Evolutionary conservation across 2,113 vertebrate species (phyloP), one percentile per base, ranked within the genome.

Genomic region (Sceloporus undulatus): DNA sequence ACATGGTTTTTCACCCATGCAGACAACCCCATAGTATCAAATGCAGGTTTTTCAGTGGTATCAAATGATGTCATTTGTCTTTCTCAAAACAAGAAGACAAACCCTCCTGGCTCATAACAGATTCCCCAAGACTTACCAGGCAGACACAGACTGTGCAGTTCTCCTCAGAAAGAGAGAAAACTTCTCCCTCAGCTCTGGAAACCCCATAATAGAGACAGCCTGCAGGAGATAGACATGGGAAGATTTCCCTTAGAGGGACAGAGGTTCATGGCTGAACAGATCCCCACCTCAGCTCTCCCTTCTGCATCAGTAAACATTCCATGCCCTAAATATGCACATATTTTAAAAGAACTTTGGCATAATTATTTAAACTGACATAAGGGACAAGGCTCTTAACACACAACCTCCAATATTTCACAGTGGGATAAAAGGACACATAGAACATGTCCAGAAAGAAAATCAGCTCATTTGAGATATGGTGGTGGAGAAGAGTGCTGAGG

Each of bases 131-230:
- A 42, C 97, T 97, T 92, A 98, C 97, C 96, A 97, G 91, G 74
- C 97, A 98, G 91, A 97, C 86, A 0, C 97, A 98, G 79, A 98
- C 0, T 0, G 96, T 96, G 93, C 97, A 98, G 68, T 97, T 97
- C 84, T 97, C 95, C 0, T 89, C 59, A 0, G 94, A 93, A 1
- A 87, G 94, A 6, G 96, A 96, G 89, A 98, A 98, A 68, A 97
- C 96, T 0, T 97, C 97, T 0, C 97, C 97, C n/a, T 98, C 96
- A 0, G 92, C 91, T 40, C 96, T 91, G 82, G 95, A 5, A 5
- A 95, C 86, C 1, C 96, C 97, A 0, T 96, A 90, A 1, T 97
- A 94, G 82, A 96, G 94, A 91, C 97, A 98, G 59, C 96, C 97
- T 97, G 92, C 0, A 34, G 88, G 62, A 91, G 71, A 93, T 70